phyloP scores from a whole-genome alignment of 2,113 vertebrate species.

The Gavialis gangeticus region DNA sequence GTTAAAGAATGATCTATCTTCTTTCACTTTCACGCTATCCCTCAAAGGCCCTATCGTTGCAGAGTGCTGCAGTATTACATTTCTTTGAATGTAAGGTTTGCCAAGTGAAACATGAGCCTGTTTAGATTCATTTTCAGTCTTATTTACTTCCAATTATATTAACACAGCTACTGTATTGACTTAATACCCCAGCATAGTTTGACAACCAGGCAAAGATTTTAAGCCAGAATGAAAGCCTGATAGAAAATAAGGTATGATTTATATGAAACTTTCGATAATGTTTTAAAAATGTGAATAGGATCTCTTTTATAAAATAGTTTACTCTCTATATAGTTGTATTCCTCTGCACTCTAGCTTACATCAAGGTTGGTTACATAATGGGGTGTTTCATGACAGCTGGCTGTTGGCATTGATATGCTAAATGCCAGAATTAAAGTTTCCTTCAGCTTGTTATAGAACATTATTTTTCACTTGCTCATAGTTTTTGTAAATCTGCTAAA shows the following conservation, averaged over 20 bases:
- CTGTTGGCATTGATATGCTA: background rate
- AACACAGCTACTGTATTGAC: background rate
- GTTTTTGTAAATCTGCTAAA: background rate
- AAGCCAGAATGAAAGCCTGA: background rate
- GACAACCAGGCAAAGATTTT: background rate
- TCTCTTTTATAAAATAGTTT: background rate
- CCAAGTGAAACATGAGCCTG: constrained; percentile 27
- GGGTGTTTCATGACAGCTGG: rapidly evolving
- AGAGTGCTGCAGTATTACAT: background rate
- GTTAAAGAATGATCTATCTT: background rate
- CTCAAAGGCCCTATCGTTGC: background rate
- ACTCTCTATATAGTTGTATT: background rate
- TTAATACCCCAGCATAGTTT: background rate
- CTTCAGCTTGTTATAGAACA: background rate
- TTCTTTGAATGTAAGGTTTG: background rate
- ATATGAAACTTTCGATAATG: background rate
- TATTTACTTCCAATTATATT: constrained; percentile 28
- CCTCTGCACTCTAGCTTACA: background rate
- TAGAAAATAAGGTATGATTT: background rate
- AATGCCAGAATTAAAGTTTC: background rate
- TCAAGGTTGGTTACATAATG: background rate
- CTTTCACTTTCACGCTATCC: background rate
- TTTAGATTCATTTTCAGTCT: constrained; percentile 41
- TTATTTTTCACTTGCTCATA: background rate
- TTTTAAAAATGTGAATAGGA: background rate